Conservation (phyloP, 2,797 vertebrate species). For the Octomys mimax region DNA sequence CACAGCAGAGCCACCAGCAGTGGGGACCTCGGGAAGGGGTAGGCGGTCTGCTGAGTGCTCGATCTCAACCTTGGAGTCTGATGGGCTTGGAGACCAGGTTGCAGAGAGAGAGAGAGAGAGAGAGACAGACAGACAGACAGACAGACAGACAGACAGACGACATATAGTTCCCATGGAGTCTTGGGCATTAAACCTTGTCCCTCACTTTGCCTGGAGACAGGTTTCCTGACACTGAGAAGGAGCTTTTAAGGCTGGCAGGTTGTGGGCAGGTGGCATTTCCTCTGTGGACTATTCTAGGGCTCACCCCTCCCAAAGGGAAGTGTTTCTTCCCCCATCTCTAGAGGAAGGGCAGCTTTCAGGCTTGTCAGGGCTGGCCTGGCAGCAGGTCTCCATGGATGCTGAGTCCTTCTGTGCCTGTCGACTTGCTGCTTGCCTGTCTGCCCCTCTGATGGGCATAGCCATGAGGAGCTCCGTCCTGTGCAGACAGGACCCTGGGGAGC, state of each 20-base stretch:
- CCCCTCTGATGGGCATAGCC: neutral
- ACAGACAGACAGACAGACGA: neutral
- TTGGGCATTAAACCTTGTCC: neutral
- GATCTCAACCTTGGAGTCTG: neutral
- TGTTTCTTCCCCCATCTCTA: neutral
- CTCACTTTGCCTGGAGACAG: neutral
- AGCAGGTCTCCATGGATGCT: neutral
- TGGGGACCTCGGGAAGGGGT: rapidly evolving
- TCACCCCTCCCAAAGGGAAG: neutral
- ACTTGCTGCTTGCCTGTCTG: neutral
- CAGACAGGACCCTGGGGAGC: neutral
- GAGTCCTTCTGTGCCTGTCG: neutral
- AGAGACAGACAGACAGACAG: neutral
- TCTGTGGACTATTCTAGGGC: neutral
- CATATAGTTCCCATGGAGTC: neutral
- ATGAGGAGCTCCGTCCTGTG: neutral
- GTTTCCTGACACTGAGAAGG: neutral
- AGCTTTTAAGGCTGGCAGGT: neutral
- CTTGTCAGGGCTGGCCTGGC: neutral
- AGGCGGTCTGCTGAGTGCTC: neutral
- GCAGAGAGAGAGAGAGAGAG: neutral
- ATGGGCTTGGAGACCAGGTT: neutral
- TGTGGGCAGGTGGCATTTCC: neutral
- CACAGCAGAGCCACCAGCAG: neutral
- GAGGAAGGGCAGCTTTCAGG: neutral